These are phyloP conservation scores for Peromyscus polionotus DNA, from an alignment of 2,113 vertebrate genomes.

Conservation along the genomic window DNA sequence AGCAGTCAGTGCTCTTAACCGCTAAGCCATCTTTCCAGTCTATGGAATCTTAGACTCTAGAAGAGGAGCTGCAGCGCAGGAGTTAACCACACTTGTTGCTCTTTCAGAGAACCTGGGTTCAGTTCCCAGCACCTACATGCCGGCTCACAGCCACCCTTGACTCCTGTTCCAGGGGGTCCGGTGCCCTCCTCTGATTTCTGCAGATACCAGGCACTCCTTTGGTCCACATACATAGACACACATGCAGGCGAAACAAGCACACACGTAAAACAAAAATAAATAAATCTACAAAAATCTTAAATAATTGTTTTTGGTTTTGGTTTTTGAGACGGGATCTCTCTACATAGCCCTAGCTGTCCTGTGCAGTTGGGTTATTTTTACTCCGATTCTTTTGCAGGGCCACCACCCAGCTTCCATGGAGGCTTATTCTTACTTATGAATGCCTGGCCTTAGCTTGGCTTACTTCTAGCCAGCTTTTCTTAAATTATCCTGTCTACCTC, in stretches of 20 bases:
- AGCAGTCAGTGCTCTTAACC: too few species aligned
- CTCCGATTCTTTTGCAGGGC: too few species aligned
- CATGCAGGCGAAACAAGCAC: neutral
- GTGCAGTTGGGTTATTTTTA: too few species aligned
- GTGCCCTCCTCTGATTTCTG: neutral
- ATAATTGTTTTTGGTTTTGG: neutral
- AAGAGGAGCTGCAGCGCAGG: neutral
- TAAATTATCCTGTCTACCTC: too few species aligned
- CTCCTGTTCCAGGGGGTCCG: neutral
- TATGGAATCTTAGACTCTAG: neutral
- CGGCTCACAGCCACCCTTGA: neutral
- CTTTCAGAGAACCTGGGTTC: neutral
- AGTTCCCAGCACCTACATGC: neutral
- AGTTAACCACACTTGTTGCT: neutral
- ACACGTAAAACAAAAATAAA: neutral
- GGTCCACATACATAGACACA: neutral
- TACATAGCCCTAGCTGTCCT: neutral
- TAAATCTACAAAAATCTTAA: neutral
- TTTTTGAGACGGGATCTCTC: neutral
- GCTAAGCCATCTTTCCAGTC: too few species aligned
- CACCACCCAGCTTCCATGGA: too few species aligned
- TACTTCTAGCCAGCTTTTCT: too few species aligned
- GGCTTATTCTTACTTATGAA: too few species aligned
- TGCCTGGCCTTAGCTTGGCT: too few species aligned
- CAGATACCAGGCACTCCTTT: neutral